Conservation (phyloP, 1,140 invertebrate genomes). For the Cepaea nemoralis region DNA sequence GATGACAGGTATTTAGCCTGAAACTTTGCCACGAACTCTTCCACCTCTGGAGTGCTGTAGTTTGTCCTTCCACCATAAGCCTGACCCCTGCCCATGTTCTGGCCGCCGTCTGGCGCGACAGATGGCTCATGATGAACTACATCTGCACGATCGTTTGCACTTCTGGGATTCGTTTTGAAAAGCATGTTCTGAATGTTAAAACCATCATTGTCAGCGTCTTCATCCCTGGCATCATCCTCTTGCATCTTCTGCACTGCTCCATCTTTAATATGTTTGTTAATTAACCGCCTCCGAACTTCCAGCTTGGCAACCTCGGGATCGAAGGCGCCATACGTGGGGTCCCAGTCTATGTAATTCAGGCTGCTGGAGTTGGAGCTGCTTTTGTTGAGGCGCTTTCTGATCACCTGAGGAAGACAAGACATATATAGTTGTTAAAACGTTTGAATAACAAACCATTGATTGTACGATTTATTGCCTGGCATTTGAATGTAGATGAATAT, state of each 20-base stretch:
- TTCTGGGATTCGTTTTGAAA: not conserved
- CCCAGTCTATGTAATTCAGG: not conserved
- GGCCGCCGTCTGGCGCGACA: not conserved
- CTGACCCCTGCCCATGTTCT: not conserved
- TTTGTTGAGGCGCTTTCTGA: constrained; percentile 1
- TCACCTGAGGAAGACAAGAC: not conserved
- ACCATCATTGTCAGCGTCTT: not conserved
- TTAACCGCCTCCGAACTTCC: not conserved
- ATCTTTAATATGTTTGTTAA: not conserved
- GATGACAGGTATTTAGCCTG: not conserved
- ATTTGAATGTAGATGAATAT: too few species aligned
- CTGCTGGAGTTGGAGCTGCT: not conserved
- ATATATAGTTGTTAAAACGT: not conserved
- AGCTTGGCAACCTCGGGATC: not conserved
- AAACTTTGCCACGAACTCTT: not conserved
- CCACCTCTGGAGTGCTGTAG: not conserved
- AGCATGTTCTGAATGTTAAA: not conserved
- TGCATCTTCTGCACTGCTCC: not conserved
- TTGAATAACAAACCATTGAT: too few species aligned
- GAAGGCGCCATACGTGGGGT: not conserved
- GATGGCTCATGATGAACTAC: not conserved
- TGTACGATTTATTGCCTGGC: too few species aligned
- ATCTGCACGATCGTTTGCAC: not conserved
- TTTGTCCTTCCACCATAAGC: not conserved
- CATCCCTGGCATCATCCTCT: not conserved